These are phyloP conservation scores for Leucania comma DNA, from an alignment of 2,888 invertebrate species.

Conservation along the genomic window DNA sequence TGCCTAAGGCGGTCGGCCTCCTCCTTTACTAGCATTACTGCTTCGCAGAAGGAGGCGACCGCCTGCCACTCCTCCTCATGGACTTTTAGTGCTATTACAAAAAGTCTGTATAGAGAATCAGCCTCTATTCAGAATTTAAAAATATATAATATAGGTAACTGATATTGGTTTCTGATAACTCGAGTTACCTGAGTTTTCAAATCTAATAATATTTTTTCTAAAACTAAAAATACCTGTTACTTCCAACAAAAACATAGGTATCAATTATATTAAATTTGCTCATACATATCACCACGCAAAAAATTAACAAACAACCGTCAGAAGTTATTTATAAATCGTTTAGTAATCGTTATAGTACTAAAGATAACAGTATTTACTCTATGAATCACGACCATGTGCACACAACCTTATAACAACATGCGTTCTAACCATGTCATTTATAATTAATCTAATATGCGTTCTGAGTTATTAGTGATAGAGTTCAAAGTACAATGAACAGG, in stretches of 20 bases:
- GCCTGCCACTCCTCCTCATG: too few relatives aligned
- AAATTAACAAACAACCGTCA: not conserved
- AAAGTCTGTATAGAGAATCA: not conserved
- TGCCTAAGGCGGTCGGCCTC: too few relatives aligned
- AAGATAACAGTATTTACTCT: conserved; percentile 50
- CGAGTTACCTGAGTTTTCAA: too few relatives aligned
- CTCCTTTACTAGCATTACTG: too few relatives aligned
- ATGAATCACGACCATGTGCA: conserved; percentile 52
- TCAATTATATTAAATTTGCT: not conserved
- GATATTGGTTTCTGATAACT: too few relatives aligned
- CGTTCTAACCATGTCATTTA: not conserved
- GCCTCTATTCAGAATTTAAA: too few relatives aligned
- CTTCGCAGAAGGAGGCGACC: too few relatives aligned
- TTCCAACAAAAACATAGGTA: not conserved
- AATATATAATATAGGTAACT: too few relatives aligned
- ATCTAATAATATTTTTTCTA: too few relatives aligned
- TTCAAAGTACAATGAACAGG: conserved; percentile 21
- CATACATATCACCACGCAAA: not conserved
- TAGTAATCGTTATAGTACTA: conserved; percentile 37
- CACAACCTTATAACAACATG: conserved; percentile 20
- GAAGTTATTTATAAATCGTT: conserved; percentile 1
- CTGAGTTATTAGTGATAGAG: conserved; percentile 1
- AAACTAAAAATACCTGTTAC: not conserved
- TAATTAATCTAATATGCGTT: conserved; percentile 4
- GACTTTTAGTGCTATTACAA: not conserved